phyloP scores from a whole-genome alignment of 2,888 invertebrate species.

The Scaptomyza cyrtandrae region DNA sequence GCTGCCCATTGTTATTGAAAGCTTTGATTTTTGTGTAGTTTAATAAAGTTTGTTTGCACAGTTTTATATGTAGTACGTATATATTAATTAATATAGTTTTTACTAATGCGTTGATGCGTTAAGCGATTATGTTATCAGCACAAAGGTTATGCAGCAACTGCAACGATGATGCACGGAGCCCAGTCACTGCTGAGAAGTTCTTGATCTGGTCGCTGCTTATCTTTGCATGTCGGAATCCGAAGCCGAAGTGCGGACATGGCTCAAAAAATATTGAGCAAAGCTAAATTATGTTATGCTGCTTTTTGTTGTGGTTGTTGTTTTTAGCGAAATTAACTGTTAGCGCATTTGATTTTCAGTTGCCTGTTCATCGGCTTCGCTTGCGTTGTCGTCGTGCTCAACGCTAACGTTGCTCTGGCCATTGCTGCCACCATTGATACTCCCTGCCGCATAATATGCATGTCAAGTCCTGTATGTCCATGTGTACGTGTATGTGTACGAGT shows the following conservation, averaged over 20 bases:
- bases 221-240: conserved; percentile 48
- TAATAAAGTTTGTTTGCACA: conserved; percentile 6
- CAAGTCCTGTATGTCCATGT: background rate
- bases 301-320: conserved; percentile 9
- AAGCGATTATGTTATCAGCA: conserved; percentile 1
- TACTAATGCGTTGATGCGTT: background rate
- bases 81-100: background rate
- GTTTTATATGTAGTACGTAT: background rate
- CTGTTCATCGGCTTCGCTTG: conserved; percentile 29
- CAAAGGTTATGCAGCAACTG: conserved; percentile 3
- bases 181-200: conserved; percentile 4
- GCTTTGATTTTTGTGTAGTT: background rate
- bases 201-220: conserved; percentile 10
- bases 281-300: conserved; percentile 9
- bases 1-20: conserved; percentile 85
- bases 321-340: conserved; percentile 24
- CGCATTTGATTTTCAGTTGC: conserved; percentile 12
- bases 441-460: conserved; percentile 24
- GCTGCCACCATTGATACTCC: conserved; percentile 1
- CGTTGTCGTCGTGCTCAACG: conserved; percentile 30
- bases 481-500: background rate
- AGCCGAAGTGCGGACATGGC: conserved; percentile 33
- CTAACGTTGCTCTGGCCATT: conserved; percentile 13
- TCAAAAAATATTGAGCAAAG: conserved; percentile 20
- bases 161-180: background rate